Conservation (phyloP, 2,113 vertebrate genomes). For the Xenopus laevis region DNA sequence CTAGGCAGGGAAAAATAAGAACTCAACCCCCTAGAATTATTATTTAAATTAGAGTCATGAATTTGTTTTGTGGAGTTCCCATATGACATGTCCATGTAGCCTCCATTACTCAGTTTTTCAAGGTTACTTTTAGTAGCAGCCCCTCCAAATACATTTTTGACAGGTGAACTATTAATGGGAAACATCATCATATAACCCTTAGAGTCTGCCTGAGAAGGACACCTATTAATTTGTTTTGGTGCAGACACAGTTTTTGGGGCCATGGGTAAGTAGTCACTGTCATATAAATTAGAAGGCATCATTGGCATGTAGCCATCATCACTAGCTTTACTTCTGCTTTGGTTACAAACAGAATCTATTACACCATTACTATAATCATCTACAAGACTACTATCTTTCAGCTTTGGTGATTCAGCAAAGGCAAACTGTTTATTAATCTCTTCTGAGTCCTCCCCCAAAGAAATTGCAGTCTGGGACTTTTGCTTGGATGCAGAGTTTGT, state of each 20-base stretch:
- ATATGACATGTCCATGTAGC: constrained; percentile 96
- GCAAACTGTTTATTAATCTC: constrained; percentile 62
- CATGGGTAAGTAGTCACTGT: constrained; percentile 92
- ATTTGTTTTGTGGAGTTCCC: constrained; percentile 65
- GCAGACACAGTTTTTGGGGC: constrained; percentile 75
- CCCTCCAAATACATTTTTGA: constrained; percentile 63
- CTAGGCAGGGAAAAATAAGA: constrained; percentile 89
- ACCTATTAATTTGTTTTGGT: constrained; percentile 70
- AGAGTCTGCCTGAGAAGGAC: constrained; percentile 73
- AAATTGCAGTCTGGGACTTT: constrained; percentile 78
- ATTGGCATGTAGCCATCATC: constrained; percentile 96
- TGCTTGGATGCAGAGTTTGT: constrained; percentile 70
- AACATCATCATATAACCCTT: constrained; percentile 98
- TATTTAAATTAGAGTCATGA: constrained; percentile 61
- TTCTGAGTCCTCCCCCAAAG: constrained; percentile 71
- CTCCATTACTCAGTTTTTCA: constrained; percentile 75
- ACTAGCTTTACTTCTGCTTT: constrained; percentile 69
- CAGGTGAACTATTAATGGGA: constrained; percentile 70
- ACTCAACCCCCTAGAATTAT: constrained; percentile 77
- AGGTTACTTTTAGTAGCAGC: constrained; percentile 65
- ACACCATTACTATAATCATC: constrained; percentile 70
- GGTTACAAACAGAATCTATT: constrained; percentile 59
- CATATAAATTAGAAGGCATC: constrained; percentile 75
- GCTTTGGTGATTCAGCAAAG: constrained; percentile 76
- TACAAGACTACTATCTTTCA: constrained; percentile 73